A percentile compares a stretch with the other conserved stretches of the same genome.
Evolutionary conservation across 2,797 vertebrate genomes (phyloP).

Genomic region (Malacoraja senta): DNA sequence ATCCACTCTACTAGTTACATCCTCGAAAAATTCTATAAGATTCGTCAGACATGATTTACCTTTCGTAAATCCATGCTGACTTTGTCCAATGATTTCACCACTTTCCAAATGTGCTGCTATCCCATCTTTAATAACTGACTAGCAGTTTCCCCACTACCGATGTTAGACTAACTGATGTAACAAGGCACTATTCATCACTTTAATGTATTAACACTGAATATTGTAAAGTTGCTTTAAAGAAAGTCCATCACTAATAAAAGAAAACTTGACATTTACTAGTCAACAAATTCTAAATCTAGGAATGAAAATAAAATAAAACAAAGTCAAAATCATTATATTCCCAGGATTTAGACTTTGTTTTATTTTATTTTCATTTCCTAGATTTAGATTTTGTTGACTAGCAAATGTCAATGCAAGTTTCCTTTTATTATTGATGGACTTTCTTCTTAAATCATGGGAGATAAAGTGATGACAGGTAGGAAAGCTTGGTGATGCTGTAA

Average conservation of each 20-base stretch:
- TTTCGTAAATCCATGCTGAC: too few species aligned
- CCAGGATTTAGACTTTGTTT: too few species aligned
- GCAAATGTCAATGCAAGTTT: not conserved
- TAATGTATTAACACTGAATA: not conserved
- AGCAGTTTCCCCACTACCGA: too few species aligned
- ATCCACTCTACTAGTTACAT: too few species aligned
- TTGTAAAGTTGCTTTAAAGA: not conserved
- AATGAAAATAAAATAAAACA: conserved; percentile 5
- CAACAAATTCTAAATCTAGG: not conserved
- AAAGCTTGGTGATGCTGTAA: not conserved
- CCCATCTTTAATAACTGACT: too few species aligned
- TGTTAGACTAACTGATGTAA: not conserved
- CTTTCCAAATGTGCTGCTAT: too few species aligned
- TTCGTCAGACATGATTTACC: too few species aligned
- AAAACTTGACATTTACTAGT: not conserved
- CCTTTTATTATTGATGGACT: not conserved
- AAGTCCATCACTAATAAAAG: not conserved
- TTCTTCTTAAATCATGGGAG: not conserved
- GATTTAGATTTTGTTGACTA: not conserved
- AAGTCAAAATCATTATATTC: too few species aligned
- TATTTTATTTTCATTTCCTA: not conserved
- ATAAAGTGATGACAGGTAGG: not conserved
- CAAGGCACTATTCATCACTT: not conserved
- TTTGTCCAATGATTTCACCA: too few species aligned
- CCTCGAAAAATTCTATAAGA: too few species aligned